Base-by-base conservation (phyloP, 1,140 invertebrate genomes). In the Ceratina australensis region DNA sequence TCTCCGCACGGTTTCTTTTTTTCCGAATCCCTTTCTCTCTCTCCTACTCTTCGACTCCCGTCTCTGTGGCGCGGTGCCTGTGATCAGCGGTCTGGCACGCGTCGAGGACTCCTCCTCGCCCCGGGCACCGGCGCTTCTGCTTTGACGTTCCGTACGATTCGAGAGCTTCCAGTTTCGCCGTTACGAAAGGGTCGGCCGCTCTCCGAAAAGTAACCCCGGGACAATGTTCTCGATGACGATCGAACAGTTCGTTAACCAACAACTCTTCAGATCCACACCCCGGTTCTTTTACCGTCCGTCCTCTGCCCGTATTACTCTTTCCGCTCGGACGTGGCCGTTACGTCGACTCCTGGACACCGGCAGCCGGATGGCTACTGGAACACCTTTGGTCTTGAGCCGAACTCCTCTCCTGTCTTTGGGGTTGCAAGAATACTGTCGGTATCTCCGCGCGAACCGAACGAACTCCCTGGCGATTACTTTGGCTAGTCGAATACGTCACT, bases 31-130 rank as follows among this genome's bases (percentile, higher is more conserved):
- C 71, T 80, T 78, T 83, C 78, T 47, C 72, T 54, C 71, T 80
- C 81, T 83, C 78, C 72, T 69, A 64, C 68, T 78, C 66, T 69
- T 83, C 81, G 72, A 66, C 73, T 82, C 54, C 68, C 72, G 78
- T 78, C 72, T 68, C 79, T 67, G 33, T 42, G 65, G 63, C 72
- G 87, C 89, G 90, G 89, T 87, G 86, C 82, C 90, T 91, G 86
- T 91, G 90, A 91, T 90, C 90, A 90, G 83, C 86, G 82, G 87
- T 85, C 86, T 88, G 90, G 88, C 90, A 90, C 90, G 90, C 90
- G 91, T 90, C 90, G 88, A 89, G 87, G 85, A 90, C 87, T 88
- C 79, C 81, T 86, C 81, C 83, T 86, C 87, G 87, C 89, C 88
- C 86, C 90, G 80, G 89, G 89, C 90, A 88, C 84, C 89, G 89